Base-by-base conservation (phyloP, 2,113 vertebrate species). In the Raja brachyura region DNA sequence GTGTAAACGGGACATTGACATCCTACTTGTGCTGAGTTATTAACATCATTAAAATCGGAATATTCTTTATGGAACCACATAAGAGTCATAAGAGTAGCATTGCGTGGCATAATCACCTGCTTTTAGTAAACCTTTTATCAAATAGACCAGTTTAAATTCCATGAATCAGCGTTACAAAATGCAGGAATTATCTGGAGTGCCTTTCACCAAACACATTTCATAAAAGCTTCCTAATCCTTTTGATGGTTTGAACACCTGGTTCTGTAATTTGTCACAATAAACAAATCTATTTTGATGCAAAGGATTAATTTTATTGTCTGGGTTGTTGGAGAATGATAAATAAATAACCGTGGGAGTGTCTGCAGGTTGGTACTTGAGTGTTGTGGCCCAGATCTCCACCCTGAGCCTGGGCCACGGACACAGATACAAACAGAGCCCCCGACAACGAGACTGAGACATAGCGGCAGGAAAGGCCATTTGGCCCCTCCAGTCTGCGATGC, bases 21-120 rank as follows among this genome's bases (percentile, higher is more conserved):
- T 92, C 90, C 90, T 25, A 39, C 70, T 92, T 74, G 22, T 54
- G 14, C 25, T 54, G 90, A 92, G 5, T 92, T 92, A 92, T 70
- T 73, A 74, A 20, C 33, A 2, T 54, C 33, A 54, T 92, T 92
- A 92, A 92, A 73, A 74, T 73, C 20, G 8, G 90, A 48, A 74
- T 70, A 92, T 70, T 92, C 33, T 70, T 73, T 74, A 48, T 70
- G 33, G 68, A 73, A 92, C 22, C 90, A 73, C 68, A 92, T 3
- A 92, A 20, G 63, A 22, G 14, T 90, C 33, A n/a, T 10, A 48
- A 68, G 88, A 48, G 88, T 22, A 39, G 88, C 20, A 48, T 73
- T 39, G 63, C 88, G 48, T 28, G 33, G 22, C 3, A 13, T 73
- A 73, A 70, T 92, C 68, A 74, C 20, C 9, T 25, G 90, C 90